These are phyloP conservation scores for Nymphalis urticae DNA, from an alignment of 2,888 invertebrate species.

Conservation along the genomic window DNA sequence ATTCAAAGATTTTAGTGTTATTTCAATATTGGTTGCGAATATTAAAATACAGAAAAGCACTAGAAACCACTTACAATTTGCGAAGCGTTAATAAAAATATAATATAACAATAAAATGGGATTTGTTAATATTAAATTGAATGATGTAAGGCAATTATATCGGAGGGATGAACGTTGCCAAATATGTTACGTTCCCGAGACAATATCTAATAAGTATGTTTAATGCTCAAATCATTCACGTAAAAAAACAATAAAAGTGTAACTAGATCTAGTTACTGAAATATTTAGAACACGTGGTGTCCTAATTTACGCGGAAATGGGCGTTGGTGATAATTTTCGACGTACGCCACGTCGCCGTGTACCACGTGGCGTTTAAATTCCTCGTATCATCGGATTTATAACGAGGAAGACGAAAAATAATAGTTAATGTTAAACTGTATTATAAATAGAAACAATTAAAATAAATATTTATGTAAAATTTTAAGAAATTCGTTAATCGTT, in stretches of 20 bases:
- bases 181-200: background rate
- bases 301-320: slow-evolving; percentile 38
- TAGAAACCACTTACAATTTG: background rate
- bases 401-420: background rate
- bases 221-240: background rate
- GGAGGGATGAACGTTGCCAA: background rate
- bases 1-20: slow-evolving; percentile 3
- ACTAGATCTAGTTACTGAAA: slow-evolving; percentile 14
- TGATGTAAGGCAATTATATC: background rate
- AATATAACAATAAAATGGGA: background rate
- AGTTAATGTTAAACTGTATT: no score
- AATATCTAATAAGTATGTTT: background rate
- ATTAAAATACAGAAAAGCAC: background rate
- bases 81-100: background rate
- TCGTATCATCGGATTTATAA: background rate
- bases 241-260: slow-evolving; percentile 4
- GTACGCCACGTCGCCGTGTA: slow-evolving; percentile 14
- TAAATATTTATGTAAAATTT: no score
- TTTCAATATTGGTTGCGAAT: background rate
- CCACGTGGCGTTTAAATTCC: background rate
- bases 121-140: background rate
- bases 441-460: no score
- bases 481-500: no score
- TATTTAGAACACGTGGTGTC: slow-evolving; percentile 34
- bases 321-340: slow-evolving; percentile 30